Evolutionary conservation across 2,888 invertebrate species (phyloP), one percentile per base, ranked within the genome.

Genomic region (Acholoe squamosa): DNA sequence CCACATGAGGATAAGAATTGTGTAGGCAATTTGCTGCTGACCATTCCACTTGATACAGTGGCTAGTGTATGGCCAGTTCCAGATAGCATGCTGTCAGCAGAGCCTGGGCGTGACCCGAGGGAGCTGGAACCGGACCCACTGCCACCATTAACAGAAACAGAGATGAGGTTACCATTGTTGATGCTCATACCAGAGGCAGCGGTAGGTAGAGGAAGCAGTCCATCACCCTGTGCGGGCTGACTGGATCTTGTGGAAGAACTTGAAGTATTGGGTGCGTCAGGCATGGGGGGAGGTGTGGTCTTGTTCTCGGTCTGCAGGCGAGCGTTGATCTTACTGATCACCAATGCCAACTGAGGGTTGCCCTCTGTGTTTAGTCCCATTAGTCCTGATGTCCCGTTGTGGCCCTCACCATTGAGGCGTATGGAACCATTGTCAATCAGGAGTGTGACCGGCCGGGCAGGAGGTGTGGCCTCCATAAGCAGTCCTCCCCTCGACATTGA

Each of bases 301-400:
- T 86, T 86, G 12, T 52, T 52, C 54, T 86, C 86, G 3, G 86
- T 86, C 56, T 86, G 86, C 52, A 89, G 89, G 0, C 89, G 51
- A 5, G 89, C 89, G 19, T 89, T 89, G 89, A 89, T 89, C 54
- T 89, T 76, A 54, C 54, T 80, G 56, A 89, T 80, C 51, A 89
- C 71, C 33, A 76, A 52, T 19, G 67, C 56, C 54, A 89, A 31
- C 54, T 89, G 77, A 14, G 76, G 89, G 54, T 89, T 89, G 54
- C 80, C 80, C 51, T 89, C 80, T 12, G 31, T 31, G 25, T 89
- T 77, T 0, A 76, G 34, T 5, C 33, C 33, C 31, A 86, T 33
- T 25, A 12, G 89, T 28, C 14, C 22, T 28, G 34, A 22, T 61
- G 16, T 7, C 43, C 52, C 28, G 31, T 28, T 19, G 33, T 0